These are phyloP conservation scores for Aplidium turbinatum DNA, from an alignment of 23 tunicate genomes.

Conservation along the genomic window DNA sequence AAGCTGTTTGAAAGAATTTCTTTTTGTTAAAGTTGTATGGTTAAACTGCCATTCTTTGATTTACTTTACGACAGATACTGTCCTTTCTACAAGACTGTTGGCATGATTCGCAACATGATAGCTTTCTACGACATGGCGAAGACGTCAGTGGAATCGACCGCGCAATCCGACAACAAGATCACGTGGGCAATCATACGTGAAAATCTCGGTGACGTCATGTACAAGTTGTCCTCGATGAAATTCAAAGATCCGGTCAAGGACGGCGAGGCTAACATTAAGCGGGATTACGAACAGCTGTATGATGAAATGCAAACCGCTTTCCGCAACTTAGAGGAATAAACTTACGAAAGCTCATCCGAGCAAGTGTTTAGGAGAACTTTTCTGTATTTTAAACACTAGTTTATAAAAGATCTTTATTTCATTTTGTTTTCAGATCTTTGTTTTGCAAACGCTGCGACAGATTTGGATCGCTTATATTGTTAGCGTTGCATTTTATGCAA, in stretches of 20 bases:
- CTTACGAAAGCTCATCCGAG: too few relatives aligned
- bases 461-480: too few relatives aligned
- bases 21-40: background rate
- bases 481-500: too few relatives aligned
- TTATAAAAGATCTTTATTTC: too few relatives aligned
- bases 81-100: constrained; percentile 98
- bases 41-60: too few relatives aligned
- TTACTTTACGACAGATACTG: constrained; percentile 74
- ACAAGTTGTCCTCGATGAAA: constrained; percentile 89
- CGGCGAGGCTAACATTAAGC: constrained; percentile 86
- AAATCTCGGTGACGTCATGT: constrained; percentile 81
- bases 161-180: constrained; percentile 93
- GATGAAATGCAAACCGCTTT: constrained; percentile 94
- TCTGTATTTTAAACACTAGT: too few relatives aligned
- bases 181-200: constrained; percentile 95
- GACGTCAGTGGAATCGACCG: constrained; percentile 80
- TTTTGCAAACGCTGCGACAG: too few relatives aligned
- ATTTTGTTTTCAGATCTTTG: too few relatives aligned
- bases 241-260: constrained; percentile 97
- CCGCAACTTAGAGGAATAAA: constrained; percentile 83
- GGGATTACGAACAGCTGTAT: constrained; percentile 78
- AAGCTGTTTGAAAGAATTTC: background rate
- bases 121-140: constrained; percentile 90
- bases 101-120: constrained; percentile 91
- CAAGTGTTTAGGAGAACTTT: too few relatives aligned